A percentile compares a stretch with the other conserved stretches of the same genome.
These are phyloP conservation scores for Lasioglossum zephyrum DNA, from an alignment of 2,888 invertebrate genomes.

Conservation along the genomic window DNA sequence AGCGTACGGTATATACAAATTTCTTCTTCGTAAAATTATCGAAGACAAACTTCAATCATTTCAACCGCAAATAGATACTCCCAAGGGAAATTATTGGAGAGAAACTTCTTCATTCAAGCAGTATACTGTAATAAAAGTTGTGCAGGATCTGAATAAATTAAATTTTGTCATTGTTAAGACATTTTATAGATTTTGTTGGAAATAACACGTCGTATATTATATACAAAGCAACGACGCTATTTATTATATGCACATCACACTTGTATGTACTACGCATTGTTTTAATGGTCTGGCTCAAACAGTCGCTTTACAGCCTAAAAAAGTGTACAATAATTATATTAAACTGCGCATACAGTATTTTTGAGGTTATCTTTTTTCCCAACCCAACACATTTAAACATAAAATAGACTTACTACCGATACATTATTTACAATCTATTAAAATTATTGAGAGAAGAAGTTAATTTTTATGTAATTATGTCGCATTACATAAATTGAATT, in stretches of 20 bases:
- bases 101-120: neutral
- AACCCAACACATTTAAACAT: too few relatives aligned
- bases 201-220: too few relatives aligned
- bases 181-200: neutral
- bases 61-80: neutral
- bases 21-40: neutral
- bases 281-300: too few relatives aligned
- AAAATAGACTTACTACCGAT: neutral
- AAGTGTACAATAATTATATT: too few relatives aligned
- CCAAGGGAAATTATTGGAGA: neutral
- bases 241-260: too few relatives aligned
- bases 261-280: too few relatives aligned
- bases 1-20: neutral
- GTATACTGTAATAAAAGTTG: neutral
- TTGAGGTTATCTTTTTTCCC: too few relatives aligned
- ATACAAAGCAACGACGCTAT: too few relatives aligned
- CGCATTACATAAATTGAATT: neutral
- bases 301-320: too few relatives aligned
- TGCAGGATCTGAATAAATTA: neutral
- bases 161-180: neutral
- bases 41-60: neutral
- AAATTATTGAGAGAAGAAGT: neutral
- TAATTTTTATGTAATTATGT: neutral
- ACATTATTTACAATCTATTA: neutral
- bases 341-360: too few relatives aligned